Evolutionary conservation across 1,140 invertebrate genomes (phyloP).

Genomic region (Drosophila saltans): DNA sequence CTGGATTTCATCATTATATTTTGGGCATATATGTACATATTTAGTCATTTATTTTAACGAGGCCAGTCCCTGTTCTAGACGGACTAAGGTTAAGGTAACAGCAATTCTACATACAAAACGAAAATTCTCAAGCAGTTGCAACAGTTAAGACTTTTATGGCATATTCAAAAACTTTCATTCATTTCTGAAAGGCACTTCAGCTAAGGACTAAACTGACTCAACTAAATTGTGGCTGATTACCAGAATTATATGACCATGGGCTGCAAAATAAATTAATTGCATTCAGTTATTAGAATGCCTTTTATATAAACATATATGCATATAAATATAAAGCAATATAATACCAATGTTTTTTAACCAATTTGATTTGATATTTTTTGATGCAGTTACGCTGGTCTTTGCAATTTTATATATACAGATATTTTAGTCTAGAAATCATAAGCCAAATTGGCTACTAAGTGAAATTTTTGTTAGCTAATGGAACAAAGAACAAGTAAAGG

Average conservation of each 20-base stretch:
- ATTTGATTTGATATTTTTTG: too few species aligned
- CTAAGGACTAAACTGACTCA: conserved; percentile 49
- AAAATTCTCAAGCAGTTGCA: conserved; percentile 27
- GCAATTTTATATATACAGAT: too few species aligned
- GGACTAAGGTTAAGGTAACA: conserved; percentile 39
- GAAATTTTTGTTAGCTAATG: too few species aligned
- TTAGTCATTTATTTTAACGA: conserved; percentile 24
- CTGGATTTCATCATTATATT: conserved; percentile 4
- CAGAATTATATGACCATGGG: neutral
- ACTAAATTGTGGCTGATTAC: conserved; percentile 52
- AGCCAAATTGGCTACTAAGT: too few species aligned
- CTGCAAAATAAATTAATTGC: too few species aligned
- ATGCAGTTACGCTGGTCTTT: too few species aligned
- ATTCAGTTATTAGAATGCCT: too few species aligned
- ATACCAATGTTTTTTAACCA: too few species aligned
- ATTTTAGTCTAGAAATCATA: too few species aligned
- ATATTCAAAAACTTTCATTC: conserved; percentile 61
- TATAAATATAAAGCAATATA: too few species aligned
- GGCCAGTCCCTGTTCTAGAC: neutral
- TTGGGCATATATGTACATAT: neutral
- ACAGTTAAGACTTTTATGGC: conserved; percentile 15
- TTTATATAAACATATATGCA: too few species aligned
- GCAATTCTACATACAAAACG: neutral
- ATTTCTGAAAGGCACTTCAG: conserved; percentile 51
- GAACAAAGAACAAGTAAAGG: too few species aligned